Conservation (phyloP, 2,113 vertebrate species). For the Ondatra zibethicus region DNA sequence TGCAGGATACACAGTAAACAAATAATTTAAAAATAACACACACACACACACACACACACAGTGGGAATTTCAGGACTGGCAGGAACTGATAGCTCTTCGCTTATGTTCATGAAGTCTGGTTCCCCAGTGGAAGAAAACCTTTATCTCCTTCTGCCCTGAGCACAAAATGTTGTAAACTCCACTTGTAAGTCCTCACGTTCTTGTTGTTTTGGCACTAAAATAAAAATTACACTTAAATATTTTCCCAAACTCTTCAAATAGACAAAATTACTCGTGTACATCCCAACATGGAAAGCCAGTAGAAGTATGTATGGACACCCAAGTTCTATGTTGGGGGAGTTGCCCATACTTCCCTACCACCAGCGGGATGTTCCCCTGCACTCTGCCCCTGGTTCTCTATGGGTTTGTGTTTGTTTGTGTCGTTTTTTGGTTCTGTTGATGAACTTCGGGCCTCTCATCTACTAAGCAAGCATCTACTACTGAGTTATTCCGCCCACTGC, state of each 20-base stretch:
- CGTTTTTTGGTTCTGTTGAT: not conserved
- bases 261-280: not conserved
- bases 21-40: not conserved
- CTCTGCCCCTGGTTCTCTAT: not conserved
- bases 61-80: not conserved
- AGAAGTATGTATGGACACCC: not conserved
- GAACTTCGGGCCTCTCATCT: not conserved
- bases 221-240: not conserved
- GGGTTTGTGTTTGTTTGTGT: not conserved
- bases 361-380: not conserved
- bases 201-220: not conserved
- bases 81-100: conserved; percentile 3
- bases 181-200: conserved; percentile 8
- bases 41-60: not conserved
- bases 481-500: not conserved
- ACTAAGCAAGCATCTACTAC: not conserved
- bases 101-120: not conserved
- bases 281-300: not conserved
- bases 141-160: not conserved
- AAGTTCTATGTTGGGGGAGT: not conserved
- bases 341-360: not conserved
- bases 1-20: not conserved
- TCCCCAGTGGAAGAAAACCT: conserved; percentile 27
- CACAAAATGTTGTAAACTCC: not conserved
- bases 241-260: conserved; percentile 19